Evolutionary conservation across 2,888 invertebrate genomes (phyloP).

Genomic region (Homarus gammarus): DNA sequence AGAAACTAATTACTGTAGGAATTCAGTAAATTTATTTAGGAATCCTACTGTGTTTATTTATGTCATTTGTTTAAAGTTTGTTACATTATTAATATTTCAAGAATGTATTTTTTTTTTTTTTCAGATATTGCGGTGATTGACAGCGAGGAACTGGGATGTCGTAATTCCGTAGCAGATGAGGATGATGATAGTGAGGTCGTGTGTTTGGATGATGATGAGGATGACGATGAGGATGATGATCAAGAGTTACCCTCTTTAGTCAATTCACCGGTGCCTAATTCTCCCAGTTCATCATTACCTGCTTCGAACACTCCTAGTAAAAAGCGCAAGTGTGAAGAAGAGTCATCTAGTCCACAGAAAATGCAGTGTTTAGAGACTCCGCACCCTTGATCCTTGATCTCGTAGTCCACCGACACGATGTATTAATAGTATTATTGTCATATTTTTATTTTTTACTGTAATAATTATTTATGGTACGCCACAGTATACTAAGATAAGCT

Average conservation of each 20-base stretch:
- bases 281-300: too few species aligned
- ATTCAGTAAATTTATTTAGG: too few species aligned
- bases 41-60: too few species aligned
- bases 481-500: too few species aligned
- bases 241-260: neutral
- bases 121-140: conserved; percentile 38
- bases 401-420: neutral
- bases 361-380: conserved; percentile 21
- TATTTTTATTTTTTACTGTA: too few species aligned
- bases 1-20: too few species aligned
- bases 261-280: neutral
- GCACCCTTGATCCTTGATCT: conserved; percentile 18
- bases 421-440: too few species aligned
- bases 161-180: neutral
- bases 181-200: neutral
- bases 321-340: conserved; percentile 6
- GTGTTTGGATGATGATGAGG: conserved; percentile 5
- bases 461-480: too few species aligned
- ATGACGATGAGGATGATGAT: neutral
- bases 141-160: conserved; percentile 18
- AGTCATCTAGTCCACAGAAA: conserved; percentile 6
- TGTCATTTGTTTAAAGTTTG: too few species aligned
- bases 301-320: neutral
- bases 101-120: neutral
- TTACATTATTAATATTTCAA: too few species aligned